These are phyloP conservation scores for Crocidura indochinensis DNA, from an alignment of 2,797 vertebrate genomes.

Conservation along the genomic window DNA sequence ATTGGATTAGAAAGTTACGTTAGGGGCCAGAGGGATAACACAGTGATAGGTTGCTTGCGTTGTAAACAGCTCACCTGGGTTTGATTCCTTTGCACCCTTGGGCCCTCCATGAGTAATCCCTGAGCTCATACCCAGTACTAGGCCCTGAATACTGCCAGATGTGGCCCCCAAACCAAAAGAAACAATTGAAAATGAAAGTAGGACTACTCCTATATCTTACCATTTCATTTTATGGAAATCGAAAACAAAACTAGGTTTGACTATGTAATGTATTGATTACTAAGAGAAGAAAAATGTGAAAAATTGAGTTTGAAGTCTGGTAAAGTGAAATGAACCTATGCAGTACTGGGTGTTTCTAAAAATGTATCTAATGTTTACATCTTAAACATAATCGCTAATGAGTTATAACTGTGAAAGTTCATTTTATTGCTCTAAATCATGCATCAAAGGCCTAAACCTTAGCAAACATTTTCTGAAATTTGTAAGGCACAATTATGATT, in stretches of 20 bases:
- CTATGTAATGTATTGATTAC: constrained; percentile 35
- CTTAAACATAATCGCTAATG: constrained; percentile 53
- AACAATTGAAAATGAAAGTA: background rate
- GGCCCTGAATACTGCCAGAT: too few species aligned
- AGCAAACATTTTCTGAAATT: constrained; percentile 64
- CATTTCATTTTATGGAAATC: constrained; percentile 31
- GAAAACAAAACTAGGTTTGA: constrained; percentile 55
- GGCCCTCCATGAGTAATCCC: too few species aligned
- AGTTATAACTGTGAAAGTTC: constrained; percentile 48
- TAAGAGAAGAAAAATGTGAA: background rate
- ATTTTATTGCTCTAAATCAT: background rate
- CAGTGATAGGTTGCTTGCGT: too few species aligned
- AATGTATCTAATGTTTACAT: constrained; percentile 53
- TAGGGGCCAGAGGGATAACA: too few species aligned
- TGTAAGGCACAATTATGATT: constrained; percentile 53
- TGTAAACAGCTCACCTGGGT: too few species aligned
- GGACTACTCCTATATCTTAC: background rate
- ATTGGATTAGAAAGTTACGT: too few species aligned
- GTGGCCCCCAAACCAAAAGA: background rate
- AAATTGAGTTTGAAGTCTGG: constrained; percentile 47
- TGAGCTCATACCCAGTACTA: too few species aligned
- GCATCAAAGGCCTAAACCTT: constrained; percentile 34
- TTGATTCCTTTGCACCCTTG: too few species aligned
- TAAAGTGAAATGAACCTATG: constrained; percentile 49
- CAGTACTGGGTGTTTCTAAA: constrained; percentile 56